These are phyloP conservation scores for Bungarus multicinctus DNA, from an alignment of 2,113 vertebrate genomes.

Conservation along the genomic window DNA sequence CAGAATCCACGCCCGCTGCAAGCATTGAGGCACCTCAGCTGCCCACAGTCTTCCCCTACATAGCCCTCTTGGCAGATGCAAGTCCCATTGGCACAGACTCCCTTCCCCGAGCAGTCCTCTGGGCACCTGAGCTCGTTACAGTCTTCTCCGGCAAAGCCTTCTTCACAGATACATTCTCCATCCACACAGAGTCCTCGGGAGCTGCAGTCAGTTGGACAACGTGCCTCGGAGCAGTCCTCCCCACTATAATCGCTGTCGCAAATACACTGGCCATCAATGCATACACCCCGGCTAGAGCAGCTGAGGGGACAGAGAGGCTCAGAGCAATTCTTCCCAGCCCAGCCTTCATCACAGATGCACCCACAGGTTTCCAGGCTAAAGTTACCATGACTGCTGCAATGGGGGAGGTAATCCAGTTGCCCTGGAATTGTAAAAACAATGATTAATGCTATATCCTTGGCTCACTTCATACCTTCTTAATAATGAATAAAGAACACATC, in stretches of 20 bases:
- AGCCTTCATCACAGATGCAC: slow-evolving; percentile 90
- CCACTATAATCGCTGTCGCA: slow-evolving; percentile 90
- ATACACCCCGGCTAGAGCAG: slow-evolving; percentile 89
- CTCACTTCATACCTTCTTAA: not conserved
- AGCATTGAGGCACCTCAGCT: slow-evolving; percentile 82
- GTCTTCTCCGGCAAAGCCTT: slow-evolving; percentile 85
- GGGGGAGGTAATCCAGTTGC: slow-evolving; percentile 84
- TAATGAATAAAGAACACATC: not conserved
- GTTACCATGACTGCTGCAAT: slow-evolving; percentile 92
- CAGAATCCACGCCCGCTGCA: slow-evolving; percentile 88
- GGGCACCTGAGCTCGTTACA: slow-evolving; percentile 87
- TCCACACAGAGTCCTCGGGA: slow-evolving; percentile 89
- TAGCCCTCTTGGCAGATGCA: slow-evolving; percentile 88
- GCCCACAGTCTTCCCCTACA: slow-evolving; percentile 84
- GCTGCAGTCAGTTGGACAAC: slow-evolving; percentile 87
- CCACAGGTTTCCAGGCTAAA: slow-evolving; percentile 91
- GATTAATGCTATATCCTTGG: not conserved
- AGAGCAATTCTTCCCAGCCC: slow-evolving; percentile 93
- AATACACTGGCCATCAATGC: slow-evolving; percentile 90
- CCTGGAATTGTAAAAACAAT: slow-evolving; percentile 71
- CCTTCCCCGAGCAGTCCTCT: slow-evolving; percentile 88
- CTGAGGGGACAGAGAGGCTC: slow-evolving; percentile 85
- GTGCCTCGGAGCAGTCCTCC: slow-evolving; percentile 87
- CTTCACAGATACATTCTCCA: slow-evolving; percentile 92
- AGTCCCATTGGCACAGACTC: slow-evolving; percentile 84